Percentiles rank a stretch among this genome's conserved stretches.
These are phyloP conservation scores for Ischnura elegans DNA, from an alignment of 2,888 invertebrate species.

Conservation along the genomic window DNA sequence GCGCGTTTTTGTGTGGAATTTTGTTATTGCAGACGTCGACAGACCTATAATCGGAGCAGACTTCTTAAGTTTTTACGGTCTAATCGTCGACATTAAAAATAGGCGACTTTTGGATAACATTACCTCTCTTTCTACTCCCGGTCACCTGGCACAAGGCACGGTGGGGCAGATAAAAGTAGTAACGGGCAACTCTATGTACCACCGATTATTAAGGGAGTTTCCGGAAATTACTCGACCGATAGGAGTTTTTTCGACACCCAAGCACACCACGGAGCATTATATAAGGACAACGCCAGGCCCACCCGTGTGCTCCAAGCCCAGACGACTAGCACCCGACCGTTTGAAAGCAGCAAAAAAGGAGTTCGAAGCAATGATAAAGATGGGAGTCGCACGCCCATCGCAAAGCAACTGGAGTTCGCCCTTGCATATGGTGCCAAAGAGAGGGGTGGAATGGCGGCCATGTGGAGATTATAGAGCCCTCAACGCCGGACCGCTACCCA, in stretches of 20 bases:
- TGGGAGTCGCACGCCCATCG: slow-evolving; percentile 71
- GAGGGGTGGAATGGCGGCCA: slow-evolving; percentile 74
- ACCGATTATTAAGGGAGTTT: no score
- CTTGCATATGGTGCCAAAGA: slow-evolving; percentile 75
- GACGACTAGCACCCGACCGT: slow-evolving; percentile 74
- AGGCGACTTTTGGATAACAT: no score
- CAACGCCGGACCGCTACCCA: slow-evolving; percentile 71
- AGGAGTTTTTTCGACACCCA: slow-evolving; percentile 14
- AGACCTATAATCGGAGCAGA: no score
- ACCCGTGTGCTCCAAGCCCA: slow-evolving; percentile 73
- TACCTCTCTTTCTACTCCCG: no score
- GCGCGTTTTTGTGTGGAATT: no score
- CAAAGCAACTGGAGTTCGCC: slow-evolving; percentile 73
- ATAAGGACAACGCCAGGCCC: slow-evolving; percentile 73
- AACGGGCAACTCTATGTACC: no score
- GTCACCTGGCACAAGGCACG: no score
- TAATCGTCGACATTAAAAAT: no score
- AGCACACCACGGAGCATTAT: slow-evolving; percentile 72
- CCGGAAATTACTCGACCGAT: slow-evolving; percentile 70
- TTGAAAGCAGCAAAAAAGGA: slow-evolving; percentile 73
- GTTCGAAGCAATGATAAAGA: slow-evolving; percentile 74
- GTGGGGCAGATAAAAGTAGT: no score
- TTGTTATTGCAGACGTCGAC: no score
- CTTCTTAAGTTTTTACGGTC: no score
- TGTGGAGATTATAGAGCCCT: slow-evolving; percentile 76